A percentile compares a stretch with the other conserved stretches of the same genome.
Evolutionary conservation across 2,797 vertebrate genomes (phyloP).

Genomic region (Jordanella pulchra): DNA sequence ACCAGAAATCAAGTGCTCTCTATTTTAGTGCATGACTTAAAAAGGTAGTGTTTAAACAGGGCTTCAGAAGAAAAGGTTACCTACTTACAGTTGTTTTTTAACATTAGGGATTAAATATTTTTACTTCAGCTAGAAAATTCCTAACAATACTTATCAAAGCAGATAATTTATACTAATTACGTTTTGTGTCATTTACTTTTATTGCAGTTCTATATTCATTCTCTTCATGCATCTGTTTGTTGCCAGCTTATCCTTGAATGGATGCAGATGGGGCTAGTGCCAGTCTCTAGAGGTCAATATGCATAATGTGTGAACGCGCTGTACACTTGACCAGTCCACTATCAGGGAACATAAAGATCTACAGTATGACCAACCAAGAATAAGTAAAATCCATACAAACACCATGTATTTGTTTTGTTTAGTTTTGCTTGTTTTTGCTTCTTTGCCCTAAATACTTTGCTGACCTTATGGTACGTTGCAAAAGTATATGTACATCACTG

Average conservation of each 20-base stretch:
- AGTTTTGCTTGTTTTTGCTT: no score
- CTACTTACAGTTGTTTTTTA: neutral
- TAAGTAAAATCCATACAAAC: neutral
- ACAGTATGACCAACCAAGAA: neutral
- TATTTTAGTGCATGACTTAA: neutral
- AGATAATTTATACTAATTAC: neutral
- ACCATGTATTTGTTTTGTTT: no score
- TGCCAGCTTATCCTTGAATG: neutral
- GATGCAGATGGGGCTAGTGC: neutral
- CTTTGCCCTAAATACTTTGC: no score
- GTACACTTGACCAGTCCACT: neutral
- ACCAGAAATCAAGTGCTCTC: slow-evolving; percentile 55
- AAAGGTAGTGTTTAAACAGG: neutral
- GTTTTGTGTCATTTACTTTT: neutral
- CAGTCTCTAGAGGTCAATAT: neutral
- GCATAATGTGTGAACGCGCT: neutral
- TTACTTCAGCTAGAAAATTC: neutral
- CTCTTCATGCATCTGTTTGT: neutral
- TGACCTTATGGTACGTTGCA: no score
- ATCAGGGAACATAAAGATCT: neutral
- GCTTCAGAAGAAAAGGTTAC: neutral
- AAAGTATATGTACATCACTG: no score
- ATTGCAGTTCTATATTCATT: neutral
- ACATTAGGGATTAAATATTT: neutral
- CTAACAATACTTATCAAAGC: neutral